Base-by-base conservation (phyloP, 2,888 invertebrate genomes). In the Xestia xanthographa region DNA sequence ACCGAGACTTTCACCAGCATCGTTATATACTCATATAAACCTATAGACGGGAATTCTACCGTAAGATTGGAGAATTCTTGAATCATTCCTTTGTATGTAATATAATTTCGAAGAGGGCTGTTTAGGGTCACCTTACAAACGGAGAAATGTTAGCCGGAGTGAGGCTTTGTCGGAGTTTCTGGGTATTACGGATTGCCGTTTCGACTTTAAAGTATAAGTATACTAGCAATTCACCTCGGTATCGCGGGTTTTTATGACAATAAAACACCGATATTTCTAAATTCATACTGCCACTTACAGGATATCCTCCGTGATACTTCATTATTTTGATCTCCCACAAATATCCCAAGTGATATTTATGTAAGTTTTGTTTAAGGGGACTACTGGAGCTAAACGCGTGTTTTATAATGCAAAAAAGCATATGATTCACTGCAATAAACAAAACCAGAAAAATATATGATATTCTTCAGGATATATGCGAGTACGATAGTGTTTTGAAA, bases 81-180 rank as follows among this genome's bases (percentile, higher is more conserved):
- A 75, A 48, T 11, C 14, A 41, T 77, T 63, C 67, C 41, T 75
- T 67, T 65, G 63, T 76, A 58, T 56, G 77, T 76, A 65, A 77
- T 58, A 76, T 65, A 50, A 68, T 68, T 76, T 77, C 65, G 68
- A n/a, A 68, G 63, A 41, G 48, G 12, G 38, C 34, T 53, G 66
- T 58, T 65, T 58, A 56, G 63, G 56, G 48, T 50, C 53, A 34
- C 34, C 60, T 74, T 66, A 50, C 65, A 66, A 74, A 43, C 41
- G 63, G 41, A 50, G 65, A 58, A 66, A 75, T 17, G 6, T 43
- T 41, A 72, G 1, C 20, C 41, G 26, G 6, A 5, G n/a, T 1
- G 45, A 48, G 22, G 34, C 26, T 48, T 48, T 38, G 26, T 48
- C 26, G 11, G 34, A 17, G 29, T 58, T 17, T 58, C 29, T 58